Evolutionary conservation across 2,797 vertebrate species (phyloP).

Genomic region (Sebastolobus altivelis): DNA sequence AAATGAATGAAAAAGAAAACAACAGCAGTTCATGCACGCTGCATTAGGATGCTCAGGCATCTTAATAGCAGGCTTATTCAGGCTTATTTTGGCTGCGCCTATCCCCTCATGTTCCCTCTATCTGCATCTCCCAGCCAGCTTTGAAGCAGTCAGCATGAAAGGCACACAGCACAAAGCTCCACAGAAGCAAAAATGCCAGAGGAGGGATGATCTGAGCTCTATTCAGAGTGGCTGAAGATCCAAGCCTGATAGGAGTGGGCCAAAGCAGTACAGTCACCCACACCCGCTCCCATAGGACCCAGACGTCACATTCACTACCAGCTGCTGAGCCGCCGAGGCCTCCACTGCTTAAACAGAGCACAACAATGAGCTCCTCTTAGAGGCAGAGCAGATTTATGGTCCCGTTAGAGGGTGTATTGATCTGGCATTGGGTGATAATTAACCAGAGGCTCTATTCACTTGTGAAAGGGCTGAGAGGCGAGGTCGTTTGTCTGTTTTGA

Average conservation of each 20-base stretch:
- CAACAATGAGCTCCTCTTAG: constrained; percentile 51
- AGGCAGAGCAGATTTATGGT: constrained; percentile 47
- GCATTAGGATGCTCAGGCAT: constrained; percentile 1
- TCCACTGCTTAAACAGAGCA: constrained; percentile 23
- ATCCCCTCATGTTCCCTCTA: constrained; percentile 38
- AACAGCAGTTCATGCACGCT: neutral
- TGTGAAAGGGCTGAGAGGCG: neutral
- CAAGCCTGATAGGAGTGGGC: constrained; percentile 59
- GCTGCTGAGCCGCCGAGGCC: constrained; percentile 18
- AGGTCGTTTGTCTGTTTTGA: constrained; percentile 37
- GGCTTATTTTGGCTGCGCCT: constrained; percentile 27
- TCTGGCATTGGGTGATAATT: constrained; percentile 61
- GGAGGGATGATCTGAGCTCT: constrained; percentile 55
- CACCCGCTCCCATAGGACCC: constrained; percentile 48
- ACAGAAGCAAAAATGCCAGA: constrained; percentile 68
- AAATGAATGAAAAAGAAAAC: constrained; percentile 1
- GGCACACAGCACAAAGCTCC: constrained; percentile 60
- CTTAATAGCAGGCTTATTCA: constrained; percentile 3
- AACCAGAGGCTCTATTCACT: constrained; percentile 43
- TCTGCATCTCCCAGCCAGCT: constrained; percentile 57
- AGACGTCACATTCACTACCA: constrained; percentile 21
- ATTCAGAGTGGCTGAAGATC: constrained; percentile 69
- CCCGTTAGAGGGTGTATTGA: constrained; percentile 50
- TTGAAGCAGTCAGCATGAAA: constrained; percentile 67
- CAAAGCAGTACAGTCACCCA: constrained; percentile 40